Evolutionary conservation across 2,888 invertebrate species (phyloP).

Genomic region (Parapristionchus giblindavisi): DNA sequence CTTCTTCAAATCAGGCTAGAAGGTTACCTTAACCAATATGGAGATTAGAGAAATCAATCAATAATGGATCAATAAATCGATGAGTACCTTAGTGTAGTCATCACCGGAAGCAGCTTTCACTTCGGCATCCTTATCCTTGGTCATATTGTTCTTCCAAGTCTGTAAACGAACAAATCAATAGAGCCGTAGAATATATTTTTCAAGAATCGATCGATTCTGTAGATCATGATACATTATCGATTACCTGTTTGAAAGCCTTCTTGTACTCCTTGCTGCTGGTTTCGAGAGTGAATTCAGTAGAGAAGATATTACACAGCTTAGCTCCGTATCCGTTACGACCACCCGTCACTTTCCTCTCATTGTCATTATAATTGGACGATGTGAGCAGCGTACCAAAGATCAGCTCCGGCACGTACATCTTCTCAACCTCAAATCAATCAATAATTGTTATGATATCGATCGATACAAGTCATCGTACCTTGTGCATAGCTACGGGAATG

Average conservation of each 20-base stretch:
- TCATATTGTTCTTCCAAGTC: conserved; percentile 96
- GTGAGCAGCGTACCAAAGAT: conserved; percentile 98
- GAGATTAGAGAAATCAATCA: no score
- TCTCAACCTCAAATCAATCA: conserved; percentile 71
- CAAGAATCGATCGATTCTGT: no score
- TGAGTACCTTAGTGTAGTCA: conserved; percentile 89
- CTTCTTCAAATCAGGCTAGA: no score
- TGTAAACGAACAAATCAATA: conserved; percentile 70
- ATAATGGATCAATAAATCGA: no score
- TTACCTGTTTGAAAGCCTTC: conserved; percentile 83
- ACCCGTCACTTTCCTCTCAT: conserved; percentile 83
- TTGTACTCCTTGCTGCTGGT: conserved; percentile 88
- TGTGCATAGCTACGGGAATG: conserved; percentile 95
- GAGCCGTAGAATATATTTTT: not conserved
- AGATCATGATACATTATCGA: no score
- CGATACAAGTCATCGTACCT: conserved; percentile 70
- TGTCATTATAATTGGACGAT: conserved; percentile 98
- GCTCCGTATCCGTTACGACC: conserved; percentile 99
- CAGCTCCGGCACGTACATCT: conserved; percentile 98
- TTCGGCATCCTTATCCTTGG: conserved; percentile 80
- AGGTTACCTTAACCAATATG: no score
- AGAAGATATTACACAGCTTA: conserved; percentile 98
- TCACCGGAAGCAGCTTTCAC: conserved; percentile 71
- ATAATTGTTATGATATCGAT: not conserved
- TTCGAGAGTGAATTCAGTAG: conserved; percentile 92